These are phyloP conservation scores for Lycocerus yunnanus DNA, from an alignment of 2,888 invertebrate species.

Conservation along the genomic window DNA sequence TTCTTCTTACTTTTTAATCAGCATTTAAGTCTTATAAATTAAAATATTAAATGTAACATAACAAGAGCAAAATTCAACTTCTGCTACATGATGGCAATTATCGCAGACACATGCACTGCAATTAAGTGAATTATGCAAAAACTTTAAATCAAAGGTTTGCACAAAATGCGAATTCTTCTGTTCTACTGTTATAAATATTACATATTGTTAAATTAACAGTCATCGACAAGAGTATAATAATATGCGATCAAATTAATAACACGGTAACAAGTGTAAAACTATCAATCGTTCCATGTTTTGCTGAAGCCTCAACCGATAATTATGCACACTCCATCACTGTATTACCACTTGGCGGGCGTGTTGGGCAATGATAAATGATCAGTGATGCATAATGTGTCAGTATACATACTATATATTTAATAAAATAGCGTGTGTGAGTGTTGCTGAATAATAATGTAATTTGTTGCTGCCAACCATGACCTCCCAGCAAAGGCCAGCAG, in stretches of 20 bases:
- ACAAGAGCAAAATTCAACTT: neutral
- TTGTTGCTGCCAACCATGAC: constrained; percentile 51
- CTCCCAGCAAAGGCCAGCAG: constrained; percentile 47
- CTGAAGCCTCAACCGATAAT: constrained; percentile 46
- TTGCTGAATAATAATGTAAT: constrained; percentile 52
- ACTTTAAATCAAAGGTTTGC: neutral
- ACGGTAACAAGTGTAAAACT: constrained; percentile 44
- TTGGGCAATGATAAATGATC: constrained; percentile 47
- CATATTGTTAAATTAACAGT: neutral
- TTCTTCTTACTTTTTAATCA: too few species aligned
- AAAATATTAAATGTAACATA: neutral
- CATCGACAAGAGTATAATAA: constrained; percentile 8
- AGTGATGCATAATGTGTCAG: constrained; percentile 49
- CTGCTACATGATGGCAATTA: neutral
- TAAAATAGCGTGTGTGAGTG: constrained; percentile 47
- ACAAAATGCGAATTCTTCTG: neutral
- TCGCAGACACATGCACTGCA: neutral
- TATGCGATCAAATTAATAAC: constrained; percentile 33
- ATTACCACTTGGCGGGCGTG: constrained; percentile 49
- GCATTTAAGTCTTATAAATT: neutral
- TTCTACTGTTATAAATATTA: neutral
- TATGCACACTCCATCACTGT: constrained; percentile 50
- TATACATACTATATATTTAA: constrained; percentile 47
- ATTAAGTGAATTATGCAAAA: neutral
- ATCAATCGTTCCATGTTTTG: constrained; percentile 45